Evolutionary conservation across 2,888 invertebrate species (phyloP), one percentile per base, ranked within the genome.

Genomic region (Eudasyphora cyanicolor): DNA sequence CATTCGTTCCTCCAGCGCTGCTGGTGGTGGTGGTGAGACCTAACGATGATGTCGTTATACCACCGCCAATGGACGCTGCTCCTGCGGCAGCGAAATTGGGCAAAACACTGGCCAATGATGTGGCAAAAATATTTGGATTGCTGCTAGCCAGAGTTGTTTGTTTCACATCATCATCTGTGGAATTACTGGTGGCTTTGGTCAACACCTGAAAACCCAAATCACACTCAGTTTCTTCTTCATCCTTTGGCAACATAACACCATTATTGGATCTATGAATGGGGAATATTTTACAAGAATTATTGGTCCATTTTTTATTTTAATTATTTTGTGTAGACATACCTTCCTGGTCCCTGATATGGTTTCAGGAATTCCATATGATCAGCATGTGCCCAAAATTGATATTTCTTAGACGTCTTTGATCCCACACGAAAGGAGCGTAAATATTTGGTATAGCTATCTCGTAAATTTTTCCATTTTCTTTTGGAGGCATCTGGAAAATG

Each of bases 371-470:
- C 92, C 92, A 92, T 92, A 71, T 91, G 91, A 54, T 91, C 91
- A 7, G 92, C 92, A 87, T 92, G 92, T 1, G 92, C 92, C 92
- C 92, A 92, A 82, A 89, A 92, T 86, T 92, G 92, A 86, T 92
- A 92, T 86, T 92, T 92, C 82, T 91, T 91, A 12, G 92, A 92
- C 0, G 92, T 92, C 86, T 92, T 92, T 10, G 91, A 90, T 10
- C 91, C 92, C n/a, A 90, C 89, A 0, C 92, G 91, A 86, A 91
- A 92, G 0, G 92, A 92, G 27, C 92, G 91, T 71, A 92, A 88
- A 87, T 92, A 92, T 87, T 92, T 92, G 21, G 92, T 92, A 73
- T 92, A 92, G 77, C 92, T 92, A 88, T 92, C 92, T 24, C 92
- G 90, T 29, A 92, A 85, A 85, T 92, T 92, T 85, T 92, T 92